Percentiles rank a stretch among this genome's conserved stretches.
phyloP scores from a whole-genome alignment of 2,113 vertebrate species.

The Engystomops pustulosus region DNA sequence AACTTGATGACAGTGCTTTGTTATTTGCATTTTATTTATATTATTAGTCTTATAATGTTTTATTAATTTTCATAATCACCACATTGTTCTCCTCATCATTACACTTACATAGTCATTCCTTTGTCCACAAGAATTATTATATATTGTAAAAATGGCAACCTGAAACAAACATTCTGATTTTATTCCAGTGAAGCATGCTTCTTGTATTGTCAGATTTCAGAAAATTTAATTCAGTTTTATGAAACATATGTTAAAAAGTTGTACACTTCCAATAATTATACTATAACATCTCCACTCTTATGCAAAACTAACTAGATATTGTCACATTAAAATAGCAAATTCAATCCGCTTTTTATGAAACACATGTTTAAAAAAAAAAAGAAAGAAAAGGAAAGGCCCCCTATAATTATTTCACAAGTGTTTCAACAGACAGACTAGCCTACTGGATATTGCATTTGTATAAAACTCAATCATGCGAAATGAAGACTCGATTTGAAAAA shows the following conservation, averaged over 20 bases:
- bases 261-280: conserved; percentile 98
- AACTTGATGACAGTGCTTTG: not conserved
- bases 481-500: conserved; percentile 99
- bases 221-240: conserved; percentile 94
- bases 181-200: conserved; percentile 83
- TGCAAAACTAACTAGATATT: conserved; percentile 97
- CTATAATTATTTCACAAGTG: conserved; percentile 97
- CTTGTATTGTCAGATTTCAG: conserved; percentile 84
- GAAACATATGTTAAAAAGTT: conserved; percentile 98
- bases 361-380: conserved; percentile 92
- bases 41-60: conserved; percentile 2
- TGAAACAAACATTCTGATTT: conserved; percentile 69
- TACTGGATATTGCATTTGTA: conserved; percentile 99
- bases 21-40: conserved; percentile 4
- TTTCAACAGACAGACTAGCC: conserved; percentile 82
- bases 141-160: conserved; percentile 49
- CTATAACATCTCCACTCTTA: conserved; percentile 90
- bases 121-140: not conserved
- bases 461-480: conserved; percentile 99
- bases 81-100: not conserved
- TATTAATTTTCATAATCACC: not conserved
- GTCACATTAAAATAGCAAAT: conserved; percentile 97
- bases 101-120: not conserved
- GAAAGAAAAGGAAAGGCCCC: conserved; percentile 88
- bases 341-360: conserved; percentile 99